These are phyloP conservation scores for Melierax canorus DNA, from an alignment of 2,113 vertebrate species.

Conservation along the genomic window DNA sequence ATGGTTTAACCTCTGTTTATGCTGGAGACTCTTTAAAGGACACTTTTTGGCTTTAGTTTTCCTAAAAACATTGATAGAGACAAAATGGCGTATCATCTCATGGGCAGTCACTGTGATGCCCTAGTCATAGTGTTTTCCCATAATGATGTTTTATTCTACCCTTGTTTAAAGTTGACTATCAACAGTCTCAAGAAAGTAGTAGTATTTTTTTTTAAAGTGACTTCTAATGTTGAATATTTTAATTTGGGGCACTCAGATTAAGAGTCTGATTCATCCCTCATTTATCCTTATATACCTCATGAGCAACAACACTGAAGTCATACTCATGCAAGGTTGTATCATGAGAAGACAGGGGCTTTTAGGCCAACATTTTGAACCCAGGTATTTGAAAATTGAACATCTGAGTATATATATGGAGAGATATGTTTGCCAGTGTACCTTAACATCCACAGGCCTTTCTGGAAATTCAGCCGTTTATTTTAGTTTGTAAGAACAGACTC, in stretches of 20 bases:
- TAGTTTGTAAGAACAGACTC: not conserved
- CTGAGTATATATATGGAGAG: not conserved
- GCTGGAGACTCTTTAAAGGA: not conserved
- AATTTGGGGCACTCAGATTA: not conserved
- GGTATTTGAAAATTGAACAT: not conserved
- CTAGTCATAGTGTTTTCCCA: not conserved
- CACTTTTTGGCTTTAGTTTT: not conserved
- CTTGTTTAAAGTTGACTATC: not conserved
- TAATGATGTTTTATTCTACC: not conserved
- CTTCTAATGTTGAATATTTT: not conserved
- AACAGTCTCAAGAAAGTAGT: not conserved
- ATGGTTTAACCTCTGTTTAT: not conserved
- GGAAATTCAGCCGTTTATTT: not conserved
- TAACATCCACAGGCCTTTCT: not conserved
- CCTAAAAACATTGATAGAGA: not conserved
- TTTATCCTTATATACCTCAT: not conserved
- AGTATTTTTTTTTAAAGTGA: not conserved
- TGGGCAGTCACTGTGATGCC: not conserved
- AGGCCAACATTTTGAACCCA: not conserved
- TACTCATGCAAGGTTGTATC: not conserved
- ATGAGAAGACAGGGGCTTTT: not conserved
- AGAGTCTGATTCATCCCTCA: not conserved
- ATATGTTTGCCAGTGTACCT: not conserved
- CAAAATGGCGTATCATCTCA: not conserved
- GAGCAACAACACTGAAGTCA: not conserved